Evolutionary conservation across 2,113 vertebrate genomes (phyloP).

Genomic region (Ceyx cyanopectus): DNA sequence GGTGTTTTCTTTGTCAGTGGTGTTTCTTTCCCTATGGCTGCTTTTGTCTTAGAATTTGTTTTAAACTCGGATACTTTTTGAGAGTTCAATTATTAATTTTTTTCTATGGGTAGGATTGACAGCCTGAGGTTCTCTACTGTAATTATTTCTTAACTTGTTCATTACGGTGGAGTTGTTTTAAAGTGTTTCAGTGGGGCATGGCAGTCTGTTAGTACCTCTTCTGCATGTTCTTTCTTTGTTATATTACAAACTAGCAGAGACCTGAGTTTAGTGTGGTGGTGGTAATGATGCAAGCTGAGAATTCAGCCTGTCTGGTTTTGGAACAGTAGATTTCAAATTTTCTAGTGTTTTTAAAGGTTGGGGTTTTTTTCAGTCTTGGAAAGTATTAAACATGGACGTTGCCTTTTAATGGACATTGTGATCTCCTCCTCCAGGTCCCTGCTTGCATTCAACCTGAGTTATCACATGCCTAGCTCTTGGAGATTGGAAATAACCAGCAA

Average conservation of each 20-base stretch:
- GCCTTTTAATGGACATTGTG: background rate
- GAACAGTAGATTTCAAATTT: background rate
- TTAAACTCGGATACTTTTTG: background rate
- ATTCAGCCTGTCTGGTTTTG: background rate
- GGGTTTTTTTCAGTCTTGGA: background rate
- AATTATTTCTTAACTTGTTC: background rate
- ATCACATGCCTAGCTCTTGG: background rate
- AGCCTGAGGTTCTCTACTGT: background rate
- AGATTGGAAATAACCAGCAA: background rate
- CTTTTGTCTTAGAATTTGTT: constrained; percentile 6
- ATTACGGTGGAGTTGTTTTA: background rate
- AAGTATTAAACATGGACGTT: background rate
- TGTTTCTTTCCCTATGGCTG: background rate
- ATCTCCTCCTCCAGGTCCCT: background rate
- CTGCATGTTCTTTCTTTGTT: background rate
- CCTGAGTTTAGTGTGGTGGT: background rate
- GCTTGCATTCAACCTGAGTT: background rate
- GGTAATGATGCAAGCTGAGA: background rate
- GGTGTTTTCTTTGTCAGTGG: background rate
- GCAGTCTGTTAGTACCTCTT: background rate
- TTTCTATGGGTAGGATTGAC: background rate
- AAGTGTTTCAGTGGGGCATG: background rate
- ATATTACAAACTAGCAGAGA: background rate
- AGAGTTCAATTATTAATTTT: background rate
- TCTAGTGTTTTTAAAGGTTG: background rate